phyloP scores from a whole-genome alignment of 2,888 invertebrate species.

The Resseliella maxima region DNA sequence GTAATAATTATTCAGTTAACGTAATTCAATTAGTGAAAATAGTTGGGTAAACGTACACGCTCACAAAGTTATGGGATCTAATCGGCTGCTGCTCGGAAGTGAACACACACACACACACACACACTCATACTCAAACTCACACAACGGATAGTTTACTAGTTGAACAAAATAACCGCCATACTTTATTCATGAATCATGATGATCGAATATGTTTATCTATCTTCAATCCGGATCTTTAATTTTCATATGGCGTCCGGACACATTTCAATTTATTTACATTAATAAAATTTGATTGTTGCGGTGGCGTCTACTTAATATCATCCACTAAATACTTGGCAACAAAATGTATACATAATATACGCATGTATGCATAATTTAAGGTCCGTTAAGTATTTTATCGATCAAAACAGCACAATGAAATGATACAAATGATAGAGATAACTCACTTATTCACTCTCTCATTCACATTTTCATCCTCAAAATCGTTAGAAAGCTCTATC shows the following conservation, averaged over 20 bases:
- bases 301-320: background rate
- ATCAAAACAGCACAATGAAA: background rate
- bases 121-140: too few species aligned
- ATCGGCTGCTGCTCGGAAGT: background rate
- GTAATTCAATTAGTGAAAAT: conserved; percentile 51
- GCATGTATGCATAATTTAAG: conserved; percentile 20
- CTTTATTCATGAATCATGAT: conserved; percentile 23
- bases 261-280: conserved; percentile 44
- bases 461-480: too few species aligned
- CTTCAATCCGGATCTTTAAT: conserved; percentile 44
- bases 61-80: too few species aligned
- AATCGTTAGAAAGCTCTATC: too few species aligned
- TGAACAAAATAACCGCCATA: conserved; percentile 19
- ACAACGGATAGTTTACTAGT: background rate
- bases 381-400: conserved; percentile 41
- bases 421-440: background rate
- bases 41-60: background rate
- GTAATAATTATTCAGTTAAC: conserved; percentile 30
- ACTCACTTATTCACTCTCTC: too few species aligned
- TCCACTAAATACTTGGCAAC: background rate
- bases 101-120: too few species aligned
- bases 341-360: background rate
- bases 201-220: conserved; percentile 47
- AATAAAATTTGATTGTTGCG: conserved; percentile 48
- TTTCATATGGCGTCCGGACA: background rate